Evolutionary conservation across 2,888 invertebrate genomes (phyloP), one percentile per base, ranked within the genome.

Genomic region (Gymnocheta viridis): DNA sequence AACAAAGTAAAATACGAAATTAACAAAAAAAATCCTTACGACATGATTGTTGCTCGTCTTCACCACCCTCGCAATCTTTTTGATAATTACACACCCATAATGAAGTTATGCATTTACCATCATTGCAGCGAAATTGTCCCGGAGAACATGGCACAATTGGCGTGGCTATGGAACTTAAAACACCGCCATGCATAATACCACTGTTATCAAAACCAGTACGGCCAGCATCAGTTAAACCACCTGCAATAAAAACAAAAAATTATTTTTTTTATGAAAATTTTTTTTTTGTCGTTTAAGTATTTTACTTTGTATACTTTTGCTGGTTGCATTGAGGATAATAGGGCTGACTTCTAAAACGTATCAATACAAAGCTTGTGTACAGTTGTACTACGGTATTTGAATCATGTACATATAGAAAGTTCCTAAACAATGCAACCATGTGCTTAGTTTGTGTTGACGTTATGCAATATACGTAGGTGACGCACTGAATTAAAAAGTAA

Each of bases 61-160:
- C 97, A 64, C 96, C 97, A 90, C 96, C 96, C 87, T 97, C 97
- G 93, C 98, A 98, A 93, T 98, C 98, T 91, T 95, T 95, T 91
- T 97, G 97, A 92, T 98, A 98, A 93, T 98, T 97, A 94, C 98
- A 98, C 87, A 98, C 96, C 95, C 95, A 95, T 87, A 95, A 93
- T 87, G 94, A 94, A 51, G 96, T 96, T 90, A 98, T 97, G 93
- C 98, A 98, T 92, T 95, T 96, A 90, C 97, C 96, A 91, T 96
- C 96, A 79, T 95, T 94, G 92, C 97, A 97, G 88, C 94, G 94
- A 93, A 96, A 97, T 95, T 95, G 95, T 91, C 96, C 95, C 88
- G 94, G 93, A 82, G 95, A 95, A 91, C 96, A 96, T 93, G 93
- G 90, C 88, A 89, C 89, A 87, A 89, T 90, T 73, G 87, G 87